Evolutionary conservation across 2,888 invertebrate genomes (phyloP), one percentile per base, ranked within the genome.

Genomic region (Idaea straminata): DNA sequence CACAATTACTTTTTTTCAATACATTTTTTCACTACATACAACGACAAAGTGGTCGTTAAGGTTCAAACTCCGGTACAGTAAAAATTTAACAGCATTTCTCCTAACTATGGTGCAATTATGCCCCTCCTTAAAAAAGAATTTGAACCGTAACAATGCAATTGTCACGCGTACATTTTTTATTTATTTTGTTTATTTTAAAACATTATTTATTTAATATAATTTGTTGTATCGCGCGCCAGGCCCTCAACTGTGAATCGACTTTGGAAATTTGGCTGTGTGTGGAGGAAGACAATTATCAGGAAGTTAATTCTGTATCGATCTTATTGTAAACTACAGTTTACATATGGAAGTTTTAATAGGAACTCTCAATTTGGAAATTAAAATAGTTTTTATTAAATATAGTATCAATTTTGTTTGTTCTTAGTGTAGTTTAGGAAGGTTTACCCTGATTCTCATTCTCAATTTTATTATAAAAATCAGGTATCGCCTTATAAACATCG

Each of bases 151-250:
- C 75, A 66, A 72, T 66, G 69, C 78, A 87, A 84, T 74, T 78
- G 80, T 78, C 90, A 87, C 85, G 86, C 88, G 84, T 90, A 92
- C 91, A 91, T 89, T 91, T 77, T 88, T 89, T 87, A 86, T 88
- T 89, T 85, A 86, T 87, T 89, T 87, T 85, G 85, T 86, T 90
- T 91, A 91, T 87, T 89, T 87, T 91, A 90, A 91, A 92, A 91
- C 89, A 80, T 92, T 91, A 91, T 89, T 59, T 59, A 16, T 59
- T 66, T 89, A 88, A 92, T 92, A 92, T 92, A 92, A 91, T 92
- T 91, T 92, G 92, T 91, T 92, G 92, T 92, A 85, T 82, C 74
- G 89, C 84, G 89, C 89, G 87, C 73, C 71, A 72, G 63, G 73
- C 80, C 74, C 74, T 80, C 90, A 84, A 85, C 86, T 86, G 80